These are phyloP conservation scores for Amia ocellicauda DNA, from an alignment of 2,113 vertebrate genomes.

Conservation along the genomic window DNA sequence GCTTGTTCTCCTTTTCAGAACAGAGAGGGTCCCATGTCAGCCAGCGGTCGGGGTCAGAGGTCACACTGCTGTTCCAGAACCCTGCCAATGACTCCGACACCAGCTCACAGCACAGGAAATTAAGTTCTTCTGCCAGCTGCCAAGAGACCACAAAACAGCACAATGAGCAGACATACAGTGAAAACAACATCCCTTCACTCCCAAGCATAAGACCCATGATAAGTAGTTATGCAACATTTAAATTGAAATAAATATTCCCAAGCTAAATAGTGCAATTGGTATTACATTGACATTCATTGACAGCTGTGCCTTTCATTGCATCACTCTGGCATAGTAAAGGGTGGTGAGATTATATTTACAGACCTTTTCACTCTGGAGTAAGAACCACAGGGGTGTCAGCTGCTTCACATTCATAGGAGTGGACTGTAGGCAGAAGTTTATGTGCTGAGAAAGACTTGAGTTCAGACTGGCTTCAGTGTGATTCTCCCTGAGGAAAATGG, in stretches of 20 bases:
- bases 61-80: slow-evolving; percentile 84
- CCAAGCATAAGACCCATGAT: too few species aligned
- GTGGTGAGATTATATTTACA: slow-evolving; percentile 13
- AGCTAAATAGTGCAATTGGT: too few species aligned
- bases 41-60: slow-evolving; percentile 82
- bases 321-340: too few species aligned
- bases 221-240: too few species aligned
- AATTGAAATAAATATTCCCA: too few species aligned
- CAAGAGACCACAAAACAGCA: slow-evolving; percentile 14
- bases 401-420: slow-evolving; percentile 77
- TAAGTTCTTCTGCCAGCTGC: slow-evolving; percentile 70
- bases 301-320: background rate
- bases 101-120: slow-evolving; percentile 77
- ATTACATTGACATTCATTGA: too few species aligned
- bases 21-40: slow-evolving; percentile 73
- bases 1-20: slow-evolving; percentile 26
- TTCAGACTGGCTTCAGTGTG: slow-evolving; percentile 42
- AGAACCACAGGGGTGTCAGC: slow-evolving; percentile 78
- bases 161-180: too few species aligned
- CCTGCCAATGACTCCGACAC: slow-evolving; percentile 69
- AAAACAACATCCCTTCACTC: too few species aligned
- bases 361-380: slow-evolving; percentile 74
- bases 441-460: slow-evolving; percentile 68
- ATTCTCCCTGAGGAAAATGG: slow-evolving; percentile 59
- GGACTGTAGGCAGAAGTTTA: slow-evolving; percentile 80